A percentile compares a stretch with the other conserved stretches of the same genome.
Evolutionary conservation across 2,113 vertebrate genomes (phyloP).

Genomic region (Maccullochella peelii): DNA sequence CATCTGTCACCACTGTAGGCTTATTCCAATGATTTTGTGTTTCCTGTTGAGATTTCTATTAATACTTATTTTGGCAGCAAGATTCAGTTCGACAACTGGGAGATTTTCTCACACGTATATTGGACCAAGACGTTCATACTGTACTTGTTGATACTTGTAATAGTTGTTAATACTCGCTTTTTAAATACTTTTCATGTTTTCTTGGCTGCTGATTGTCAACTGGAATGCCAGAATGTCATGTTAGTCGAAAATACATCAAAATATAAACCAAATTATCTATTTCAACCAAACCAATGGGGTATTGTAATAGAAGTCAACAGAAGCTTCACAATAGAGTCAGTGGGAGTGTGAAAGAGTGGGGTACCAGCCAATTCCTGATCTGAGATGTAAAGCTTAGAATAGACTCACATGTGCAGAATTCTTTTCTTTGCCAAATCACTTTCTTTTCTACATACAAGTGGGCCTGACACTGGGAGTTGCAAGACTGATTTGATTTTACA

Average conservation of each 20-base stretch:
- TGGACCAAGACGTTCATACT: slow-evolving; percentile 11
- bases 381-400: slow-evolving; percentile 65
- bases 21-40: slow-evolving; percentile 3
- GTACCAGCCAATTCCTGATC: slow-evolving; percentile 50
- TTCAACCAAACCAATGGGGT: slow-evolving; percentile 37
- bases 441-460: slow-evolving; percentile 20
- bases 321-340: slow-evolving; percentile 61
- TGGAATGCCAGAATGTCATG: slow-evolving; percentile 18
- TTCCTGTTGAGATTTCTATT: slow-evolving; percentile 7
- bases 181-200: slow-evolving; percentile 6
- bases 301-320: slow-evolving; percentile 62
- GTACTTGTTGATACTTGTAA: slow-evolving; percentile 11
- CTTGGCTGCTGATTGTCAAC: slow-evolving; percentile 33
- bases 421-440: slow-evolving; percentile 44
- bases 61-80: slow-evolving; percentile 3
- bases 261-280: slow-evolving; percentile 33
- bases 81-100: slow-evolving; percentile 6
- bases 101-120: slow-evolving; percentile 46
- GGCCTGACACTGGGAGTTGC: background rate
- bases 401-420: slow-evolving; percentile 45
- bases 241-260: slow-evolving; percentile 10
- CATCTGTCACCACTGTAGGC: background rate
- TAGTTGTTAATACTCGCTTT: background rate
- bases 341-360: slow-evolving; percentile 66
- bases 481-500: slow-evolving; percentile 3